phyloP scores from a whole-genome alignment of 2,888 invertebrate species.

The Drosophila subsilvestris region DNA sequence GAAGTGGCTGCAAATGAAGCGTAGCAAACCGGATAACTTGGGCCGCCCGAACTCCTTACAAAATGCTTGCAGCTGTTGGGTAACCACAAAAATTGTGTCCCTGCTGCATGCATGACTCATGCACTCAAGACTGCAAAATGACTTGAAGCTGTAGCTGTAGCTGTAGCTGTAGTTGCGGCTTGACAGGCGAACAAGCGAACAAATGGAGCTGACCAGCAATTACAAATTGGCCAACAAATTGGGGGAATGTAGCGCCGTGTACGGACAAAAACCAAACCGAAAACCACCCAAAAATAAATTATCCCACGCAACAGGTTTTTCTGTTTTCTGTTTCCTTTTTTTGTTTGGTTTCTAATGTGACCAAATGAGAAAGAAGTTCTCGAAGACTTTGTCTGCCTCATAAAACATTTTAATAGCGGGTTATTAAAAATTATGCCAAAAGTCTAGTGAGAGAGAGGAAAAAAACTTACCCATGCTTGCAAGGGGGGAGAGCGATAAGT shows the following conservation, averaged over 20 bases:
- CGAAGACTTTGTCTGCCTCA: constrained; percentile 38
- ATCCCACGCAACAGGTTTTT: constrained; percentile 77
- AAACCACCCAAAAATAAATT: constrained; percentile 30
- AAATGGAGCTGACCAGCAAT: constrained; percentile 23
- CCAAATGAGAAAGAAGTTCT: constrained; percentile 51
- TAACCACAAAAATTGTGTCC: constrained; percentile 13
- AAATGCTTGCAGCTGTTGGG: constrained; percentile 20
- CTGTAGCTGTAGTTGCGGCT: constrained; percentile 6
- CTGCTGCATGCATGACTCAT: constrained; percentile 14
- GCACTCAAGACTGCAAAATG: not conserved
- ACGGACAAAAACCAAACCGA: not conserved
- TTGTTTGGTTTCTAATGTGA: constrained; percentile 27
- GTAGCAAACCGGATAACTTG: constrained; percentile 20
- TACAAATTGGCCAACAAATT: constrained; percentile 50
- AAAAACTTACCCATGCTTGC: not conserved
- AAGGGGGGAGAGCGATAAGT: constrained; percentile 1
- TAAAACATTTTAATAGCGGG: constrained; percentile 60
- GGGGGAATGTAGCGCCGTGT: constrained; percentile 23
- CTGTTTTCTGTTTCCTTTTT: constrained; percentile 13
- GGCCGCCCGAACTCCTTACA: constrained; percentile 17
- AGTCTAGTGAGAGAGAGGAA: constrained; percentile 14
- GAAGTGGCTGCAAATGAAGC: constrained; percentile 3
- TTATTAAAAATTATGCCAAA: constrained; percentile 63
- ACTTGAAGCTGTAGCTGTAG: constrained; percentile 1
- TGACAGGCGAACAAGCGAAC: not conserved